Evolutionary conservation across 1,140 invertebrate species (phyloP), one percentile per base, ranked within the genome.

Genomic region (Archegozetes longisetosus): DNA sequence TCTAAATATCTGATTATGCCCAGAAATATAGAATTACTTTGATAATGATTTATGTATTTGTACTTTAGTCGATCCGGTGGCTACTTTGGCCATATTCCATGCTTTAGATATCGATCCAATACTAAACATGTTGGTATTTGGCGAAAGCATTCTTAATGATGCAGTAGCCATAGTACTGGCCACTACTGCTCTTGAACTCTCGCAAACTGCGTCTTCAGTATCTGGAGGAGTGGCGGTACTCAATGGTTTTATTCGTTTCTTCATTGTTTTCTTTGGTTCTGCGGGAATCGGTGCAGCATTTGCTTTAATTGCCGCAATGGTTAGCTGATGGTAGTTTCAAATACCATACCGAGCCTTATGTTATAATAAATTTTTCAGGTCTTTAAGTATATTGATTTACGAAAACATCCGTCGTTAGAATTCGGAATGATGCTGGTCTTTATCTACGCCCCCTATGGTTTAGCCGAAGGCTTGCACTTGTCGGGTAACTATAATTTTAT

Each of bases 381-480:
- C 24, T 77, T 97, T 25, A 98, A 98, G 76, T 88, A 97, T 76
- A 81, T 97, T 62, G 91, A 98, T 75, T 76, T 99, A 17, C 78
- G 94, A 46, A 95, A 95, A 74, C 95, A 97, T 76, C 95, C 95
- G 0, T 97, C 93, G 4, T 74, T 98, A 46, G 95, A 99, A 75
- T 94, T 98, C 78, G 93, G 88, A 32, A 86, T 98, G 75, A 95
- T 99, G 85, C 75, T 98, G 22, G 88, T 97, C 14, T 98, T 98
- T 69, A 94, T 93, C 17, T 99, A 98, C 76, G 85, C 89, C 4
- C 95, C 95, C 0, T 99, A 98, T 76, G 92, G 92, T 14, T 72
- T 99, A 46, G 94, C 95, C 49, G 95, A 99, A 77, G 93, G 94
- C 46, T 84, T 97, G 62, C 88, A 94, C 74, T 75, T 97, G 40